Conservation (phyloP, 2,888 invertebrate species). For the Dryocosmus kuriphilus region DNA sequence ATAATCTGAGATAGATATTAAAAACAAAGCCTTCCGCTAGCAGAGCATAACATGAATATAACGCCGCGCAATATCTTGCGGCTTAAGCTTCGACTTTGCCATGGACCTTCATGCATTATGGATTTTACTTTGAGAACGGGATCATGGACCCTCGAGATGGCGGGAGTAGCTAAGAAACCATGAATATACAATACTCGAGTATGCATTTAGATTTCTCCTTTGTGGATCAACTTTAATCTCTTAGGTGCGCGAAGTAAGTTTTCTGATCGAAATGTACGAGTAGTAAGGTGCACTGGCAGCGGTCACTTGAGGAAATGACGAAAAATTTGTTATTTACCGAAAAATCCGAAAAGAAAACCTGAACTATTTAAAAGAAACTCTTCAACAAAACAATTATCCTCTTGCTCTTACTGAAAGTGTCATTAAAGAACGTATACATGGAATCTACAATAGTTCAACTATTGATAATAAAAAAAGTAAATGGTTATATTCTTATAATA, state of each 20-base stretch:
- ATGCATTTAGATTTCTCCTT: constrained; percentile 71
- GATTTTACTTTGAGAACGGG: constrained; percentile 74
- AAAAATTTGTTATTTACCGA: too few species aligned
- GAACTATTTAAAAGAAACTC: too few species aligned
- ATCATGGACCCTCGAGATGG: constrained; percentile 54
- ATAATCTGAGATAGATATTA: constrained; percentile 69
- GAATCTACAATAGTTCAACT: too few species aligned
- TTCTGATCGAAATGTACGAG: background rate
- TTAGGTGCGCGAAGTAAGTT: constrained; percentile 36
- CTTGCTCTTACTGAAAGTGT: too few species aligned
- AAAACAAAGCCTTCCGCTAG: constrained; percentile 74
- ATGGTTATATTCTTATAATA: too few species aligned
- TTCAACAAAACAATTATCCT: too few species aligned
- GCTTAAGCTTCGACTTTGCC: constrained; percentile 71
- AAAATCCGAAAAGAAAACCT: too few species aligned
- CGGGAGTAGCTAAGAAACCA: constrained; percentile 74
- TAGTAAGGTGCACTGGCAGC: background rate
- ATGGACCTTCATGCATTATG: constrained; percentile 77
- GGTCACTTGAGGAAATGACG: too few species aligned
- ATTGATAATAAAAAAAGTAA: too few species aligned
- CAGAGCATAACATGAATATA: constrained; percentile 77
- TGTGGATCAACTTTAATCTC: constrained; percentile 74
- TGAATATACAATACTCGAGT: constrained; percentile 77
- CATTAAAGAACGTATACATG: too few species aligned
- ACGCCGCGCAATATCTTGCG: constrained; percentile 75